phyloP scores from a whole-genome alignment of 2,113 vertebrate species.

The Stictonetta naevosa region DNA sequence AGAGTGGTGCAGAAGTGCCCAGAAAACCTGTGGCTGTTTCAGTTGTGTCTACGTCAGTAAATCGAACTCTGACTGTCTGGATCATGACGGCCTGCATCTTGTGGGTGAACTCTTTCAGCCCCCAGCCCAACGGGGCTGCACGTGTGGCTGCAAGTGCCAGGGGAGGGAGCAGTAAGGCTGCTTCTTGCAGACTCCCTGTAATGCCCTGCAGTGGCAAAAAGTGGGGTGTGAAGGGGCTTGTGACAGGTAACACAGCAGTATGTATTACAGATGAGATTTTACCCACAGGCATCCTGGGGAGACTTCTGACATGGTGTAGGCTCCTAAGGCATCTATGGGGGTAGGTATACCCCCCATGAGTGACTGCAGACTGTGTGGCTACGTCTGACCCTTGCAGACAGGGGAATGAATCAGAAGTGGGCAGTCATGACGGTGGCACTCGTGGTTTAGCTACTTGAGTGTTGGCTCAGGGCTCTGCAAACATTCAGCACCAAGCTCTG shows the following conservation, averaged over 20 bases:
- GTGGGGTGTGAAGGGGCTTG: neutral
- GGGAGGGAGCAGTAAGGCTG: neutral
- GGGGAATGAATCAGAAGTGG: neutral
- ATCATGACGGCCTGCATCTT: neutral
- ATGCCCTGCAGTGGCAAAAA: fast-evolving
- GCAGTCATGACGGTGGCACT: neutral
- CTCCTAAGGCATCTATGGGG: neutral
- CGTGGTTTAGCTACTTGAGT: neutral
- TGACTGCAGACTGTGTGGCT: neutral
- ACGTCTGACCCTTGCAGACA: neutral
- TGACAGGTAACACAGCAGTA: neutral
- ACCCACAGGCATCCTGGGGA: neutral
- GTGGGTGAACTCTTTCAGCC: neutral
- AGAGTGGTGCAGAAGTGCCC: neutral
- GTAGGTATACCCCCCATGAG: neutral
- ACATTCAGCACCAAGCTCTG: neutral
- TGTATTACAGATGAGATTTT: neutral
- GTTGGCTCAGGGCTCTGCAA: neutral
- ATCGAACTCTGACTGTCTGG: neutral
- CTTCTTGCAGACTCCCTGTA: neutral
- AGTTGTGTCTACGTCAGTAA: neutral
- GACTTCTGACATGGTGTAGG: neutral
- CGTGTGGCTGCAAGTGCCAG: fast-evolving
- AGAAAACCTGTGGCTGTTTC: neutral
- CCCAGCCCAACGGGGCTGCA: neutral